phyloP scores from a whole-genome alignment of 2,113 vertebrate species.

The Clinocottus analis region DNA sequence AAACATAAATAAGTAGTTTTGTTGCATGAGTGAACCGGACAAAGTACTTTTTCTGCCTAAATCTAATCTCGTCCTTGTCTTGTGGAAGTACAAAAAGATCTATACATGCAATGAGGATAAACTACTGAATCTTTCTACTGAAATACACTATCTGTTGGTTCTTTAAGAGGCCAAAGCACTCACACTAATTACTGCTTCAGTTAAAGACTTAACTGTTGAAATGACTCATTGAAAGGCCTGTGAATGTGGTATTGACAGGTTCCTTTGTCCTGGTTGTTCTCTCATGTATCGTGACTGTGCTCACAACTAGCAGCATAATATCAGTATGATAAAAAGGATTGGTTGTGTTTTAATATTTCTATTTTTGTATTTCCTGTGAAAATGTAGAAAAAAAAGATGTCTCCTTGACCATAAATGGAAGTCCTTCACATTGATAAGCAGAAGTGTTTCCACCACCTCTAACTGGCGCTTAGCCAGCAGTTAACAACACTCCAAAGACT shows the following conservation, averaged over 20 bases:
- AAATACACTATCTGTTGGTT: neutral
- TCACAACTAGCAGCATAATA: neutral
- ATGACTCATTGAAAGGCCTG: slow-evolving; percentile 16
- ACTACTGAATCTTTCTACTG: neutral
- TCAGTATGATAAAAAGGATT: neutral
- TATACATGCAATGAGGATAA: too few species aligned
- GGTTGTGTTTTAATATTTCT: too few species aligned
- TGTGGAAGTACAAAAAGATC: too few species aligned
- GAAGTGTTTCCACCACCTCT: slow-evolving; percentile 43
- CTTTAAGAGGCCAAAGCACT: neutral
- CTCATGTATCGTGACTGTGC: neutral
- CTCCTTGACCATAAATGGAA: slow-evolving; percentile 35
- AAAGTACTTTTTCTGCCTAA: too few species aligned
- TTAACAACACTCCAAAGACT: slow-evolving; percentile 47
- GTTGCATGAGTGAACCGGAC: too few species aligned
- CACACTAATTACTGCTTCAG: slow-evolving; percentile 12
- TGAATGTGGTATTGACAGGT: neutral
- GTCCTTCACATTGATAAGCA: slow-evolving; percentile 54
- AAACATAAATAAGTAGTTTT: too few species aligned
- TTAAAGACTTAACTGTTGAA: slow-evolving; percentile 25
- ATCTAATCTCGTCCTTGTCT: too few species aligned
- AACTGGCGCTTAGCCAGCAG: slow-evolving; percentile 44
- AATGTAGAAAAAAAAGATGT: neutral
- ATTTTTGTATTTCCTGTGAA: too few species aligned
- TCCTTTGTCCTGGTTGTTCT: neutral